phyloP scores from a whole-genome alignment of 2,888 invertebrate species.

The Nomada ferruginata region DNA sequence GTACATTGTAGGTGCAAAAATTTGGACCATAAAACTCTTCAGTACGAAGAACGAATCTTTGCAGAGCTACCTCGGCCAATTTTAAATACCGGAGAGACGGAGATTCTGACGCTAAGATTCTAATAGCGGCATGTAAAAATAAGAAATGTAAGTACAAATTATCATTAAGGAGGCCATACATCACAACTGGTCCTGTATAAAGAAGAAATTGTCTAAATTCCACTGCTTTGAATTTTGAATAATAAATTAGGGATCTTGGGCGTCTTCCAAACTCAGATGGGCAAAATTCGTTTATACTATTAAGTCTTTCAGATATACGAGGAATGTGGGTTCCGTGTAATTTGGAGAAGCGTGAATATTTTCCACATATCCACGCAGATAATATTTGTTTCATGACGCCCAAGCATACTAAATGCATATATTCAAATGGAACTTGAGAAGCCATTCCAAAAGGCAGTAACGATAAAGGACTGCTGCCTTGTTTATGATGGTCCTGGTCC shows the following conservation, averaged over 20 bases:
- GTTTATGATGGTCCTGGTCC: too few relatives aligned
- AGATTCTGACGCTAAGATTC: not conserved
- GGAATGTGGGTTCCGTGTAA: not conserved
- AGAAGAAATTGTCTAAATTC: too few relatives aligned
- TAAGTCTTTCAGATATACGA: not conserved
- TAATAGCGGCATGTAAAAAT: not conserved
- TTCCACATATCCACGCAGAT: conserved; percentile 9
- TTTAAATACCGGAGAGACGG: not conserved
- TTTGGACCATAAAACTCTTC: conserved; percentile 3
- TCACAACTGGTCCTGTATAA: too few relatives aligned
- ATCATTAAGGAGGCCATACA: not conserved
- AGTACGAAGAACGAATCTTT: conserved; percentile 5
- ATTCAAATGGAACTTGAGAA: conserved; percentile 10
- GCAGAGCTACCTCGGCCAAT: conserved; percentile 4
- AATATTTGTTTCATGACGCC: conserved; percentile 6
- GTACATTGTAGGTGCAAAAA: conserved; percentile 1
- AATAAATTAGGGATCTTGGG: not conserved
- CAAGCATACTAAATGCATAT: conserved; percentile 19
- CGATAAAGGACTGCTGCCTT: too few relatives aligned
- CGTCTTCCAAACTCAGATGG: not conserved
- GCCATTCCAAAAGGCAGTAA: too few relatives aligned
- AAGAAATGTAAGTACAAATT: conserved; percentile 5
- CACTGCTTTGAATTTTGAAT: too few relatives aligned
- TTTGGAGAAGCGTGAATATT: not conserved
- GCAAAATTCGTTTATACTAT: not conserved